Evolutionary conservation across 2,797 vertebrate species (phyloP), one percentile per base, ranked within the genome.

Genomic region (Cynodonichthys magdalenae): DNA sequence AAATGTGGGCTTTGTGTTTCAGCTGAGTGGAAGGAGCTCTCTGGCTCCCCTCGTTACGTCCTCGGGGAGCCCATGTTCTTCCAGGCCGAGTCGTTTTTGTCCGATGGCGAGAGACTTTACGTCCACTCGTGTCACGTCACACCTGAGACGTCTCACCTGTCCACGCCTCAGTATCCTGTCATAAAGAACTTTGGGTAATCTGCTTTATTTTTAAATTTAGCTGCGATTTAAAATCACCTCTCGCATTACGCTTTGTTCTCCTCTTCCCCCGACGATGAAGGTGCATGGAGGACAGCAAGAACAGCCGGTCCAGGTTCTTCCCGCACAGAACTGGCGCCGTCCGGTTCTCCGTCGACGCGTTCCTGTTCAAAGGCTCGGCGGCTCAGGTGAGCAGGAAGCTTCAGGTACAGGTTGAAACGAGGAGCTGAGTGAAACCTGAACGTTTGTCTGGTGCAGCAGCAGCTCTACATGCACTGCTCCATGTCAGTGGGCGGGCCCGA

Each of bases 381-480:
- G 67, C 63, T 14, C 80, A 89, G 81, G 92, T 92, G 66, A 85
- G 80, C 15, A 29, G 24, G 27, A 44, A 1, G 2, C 1, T 29
- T 42, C 6, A 14, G 34, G 36, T 39, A 10, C 10, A 39, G 11
- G 31, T 10, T 9, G 31, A 10, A 34, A 34, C 36, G 11, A 31
- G 8, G 15, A 19, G 24, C 18, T 29, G 36, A 36, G 15, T 10
- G 7, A 2, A 9, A 41, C 17, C 0, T 5, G 54, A 12, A 11
- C 34, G 45, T 11, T 49, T 20, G 31, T 74, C n/a, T 36, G 53
- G 36, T 52, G 31, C 34, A 88, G 88, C 34, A 88, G 88, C 74
- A 84, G 64, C 81, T 93, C 24, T 90, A 87, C 89, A 91, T 93
- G 85, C 92, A 93, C 83, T 93, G 92, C 77, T 72, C 75, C 67